These are phyloP conservation scores for Propithecus coquereli DNA, from an alignment of 2,113 vertebrate species.

Conservation along the genomic window DNA sequence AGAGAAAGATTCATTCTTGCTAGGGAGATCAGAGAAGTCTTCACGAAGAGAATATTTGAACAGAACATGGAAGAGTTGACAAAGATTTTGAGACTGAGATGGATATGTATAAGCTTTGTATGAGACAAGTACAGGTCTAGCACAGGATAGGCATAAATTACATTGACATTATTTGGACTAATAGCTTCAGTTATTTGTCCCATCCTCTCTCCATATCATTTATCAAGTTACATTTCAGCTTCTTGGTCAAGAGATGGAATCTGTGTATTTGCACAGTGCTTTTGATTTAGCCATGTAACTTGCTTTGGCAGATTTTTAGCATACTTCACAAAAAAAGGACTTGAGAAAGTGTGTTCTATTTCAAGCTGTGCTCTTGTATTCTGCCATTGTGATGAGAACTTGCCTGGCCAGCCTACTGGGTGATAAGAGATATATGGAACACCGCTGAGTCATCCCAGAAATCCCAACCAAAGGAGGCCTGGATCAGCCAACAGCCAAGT, in stretches of 20 bases:
- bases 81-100: background rate
- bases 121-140: background rate
- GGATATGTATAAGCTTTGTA: background rate
- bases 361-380: background rate
- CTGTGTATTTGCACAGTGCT: background rate
- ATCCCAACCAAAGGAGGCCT: background rate
- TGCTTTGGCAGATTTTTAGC: background rate
- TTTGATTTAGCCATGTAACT: background rate
- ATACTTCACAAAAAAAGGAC: background rate
- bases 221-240: background rate
- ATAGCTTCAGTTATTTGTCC: background rate
- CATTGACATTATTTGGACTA: background rate
- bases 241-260: background rate
- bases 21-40: background rate
- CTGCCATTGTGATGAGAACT: background rate
- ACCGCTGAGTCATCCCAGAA: background rate
- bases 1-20: background rate
- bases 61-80: background rate
- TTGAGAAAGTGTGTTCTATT: background rate
- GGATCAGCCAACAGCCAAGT: background rate
- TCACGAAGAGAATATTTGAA: background rate
- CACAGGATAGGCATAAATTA: background rate
- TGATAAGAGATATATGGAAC: background rate
- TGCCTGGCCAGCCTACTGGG: background rate
- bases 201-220: background rate